Percentiles rank a stretch among this genome's conserved stretches.
Conservation (phyloP, 2,113 vertebrate genomes). For the Dasyprocta punctata region DNA sequence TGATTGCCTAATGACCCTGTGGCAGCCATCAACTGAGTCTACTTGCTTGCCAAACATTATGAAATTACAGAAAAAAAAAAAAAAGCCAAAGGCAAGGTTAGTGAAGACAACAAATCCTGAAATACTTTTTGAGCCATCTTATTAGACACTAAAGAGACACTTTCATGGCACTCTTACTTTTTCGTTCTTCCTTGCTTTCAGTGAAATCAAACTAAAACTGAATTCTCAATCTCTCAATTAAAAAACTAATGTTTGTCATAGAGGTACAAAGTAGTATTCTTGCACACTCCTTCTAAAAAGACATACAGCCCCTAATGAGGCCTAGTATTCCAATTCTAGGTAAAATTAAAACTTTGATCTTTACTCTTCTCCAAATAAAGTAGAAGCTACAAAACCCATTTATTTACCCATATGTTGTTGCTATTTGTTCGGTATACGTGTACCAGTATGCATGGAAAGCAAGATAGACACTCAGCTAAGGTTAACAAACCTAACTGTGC, state of each 20-base stretch:
- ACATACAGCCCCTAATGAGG: neutral
- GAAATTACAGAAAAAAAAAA: neutral
- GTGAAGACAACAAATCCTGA: conserved; percentile 9
- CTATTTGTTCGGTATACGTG: neutral
- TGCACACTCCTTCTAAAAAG: neutral
- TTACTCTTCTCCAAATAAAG: conserved; percentile 21
- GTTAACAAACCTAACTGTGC: neutral
- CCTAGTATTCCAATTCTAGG: neutral
- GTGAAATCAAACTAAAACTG: neutral
- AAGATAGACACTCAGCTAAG: neutral
- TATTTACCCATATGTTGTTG: neutral
- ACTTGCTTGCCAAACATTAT: neutral
- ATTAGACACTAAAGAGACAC: neutral
- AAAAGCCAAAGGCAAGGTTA: neutral
- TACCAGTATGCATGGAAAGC: neutral
- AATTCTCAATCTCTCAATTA: neutral
- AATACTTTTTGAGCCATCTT: neutral
- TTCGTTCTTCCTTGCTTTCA: neutral
- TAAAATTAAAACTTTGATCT: conserved; percentile 20
- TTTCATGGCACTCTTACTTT: conserved; percentile 5
- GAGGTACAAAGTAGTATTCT: neutral
- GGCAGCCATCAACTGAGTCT: neutral
- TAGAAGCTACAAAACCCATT: neutral
- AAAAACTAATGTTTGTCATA: neutral
- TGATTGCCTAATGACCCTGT: neutral